Evolutionary conservation across 92 coral and sea anemone genomes (phyloP), one percentile per base, ranked within the genome.

Genomic region (Umimayanthus kanabou): DNA sequence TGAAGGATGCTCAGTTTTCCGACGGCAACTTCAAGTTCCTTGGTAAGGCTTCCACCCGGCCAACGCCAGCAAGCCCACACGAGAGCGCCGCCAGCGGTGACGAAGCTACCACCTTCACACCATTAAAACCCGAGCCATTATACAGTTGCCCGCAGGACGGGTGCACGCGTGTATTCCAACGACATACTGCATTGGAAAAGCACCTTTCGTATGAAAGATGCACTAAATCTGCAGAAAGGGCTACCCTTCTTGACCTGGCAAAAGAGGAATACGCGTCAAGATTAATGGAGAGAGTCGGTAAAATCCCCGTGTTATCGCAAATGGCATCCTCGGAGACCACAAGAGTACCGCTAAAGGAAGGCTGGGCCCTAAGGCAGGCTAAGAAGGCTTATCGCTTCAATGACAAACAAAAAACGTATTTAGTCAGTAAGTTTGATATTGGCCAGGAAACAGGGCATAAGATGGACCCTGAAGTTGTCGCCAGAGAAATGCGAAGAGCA

Each of bases 281-380:
- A 53, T 14, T 53, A 16, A 53, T 53, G 14, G 89, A 87, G 40
- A 40, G 89, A 20, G 88, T 53, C 15, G 82, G 82, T 20, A 15
- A 75, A 58, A 85, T 74, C 14, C 88, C 81, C 39, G 39, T 66
- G 3, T 26, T 57, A 18, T 9, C 9, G 6, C 55, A 40, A 40
- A 4, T 16, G 5, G 80, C 22, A 37, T 15, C 49, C 16, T 5
- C 4, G 2, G 42, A 76, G 23, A 37, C 80, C 22, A 39, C 80
- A 40, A 40, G 45, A 3, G 53, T 6, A 37, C n/a, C 85, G 29
- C 78, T 74, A 74, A 71, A 47, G 79, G 76, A 74, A 55, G 91
- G 89, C 67, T 89, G 91, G 91, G 85, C 91, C 57, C 82, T 89
- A 40, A 84, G 85, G 72, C 39, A 71, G 71, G 67, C 88, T 14